Evolutionary conservation across 2,797 vertebrate genomes (phyloP), one percentile per base, ranked within the genome.

Genomic region (Danio jaintianensis): DNA sequence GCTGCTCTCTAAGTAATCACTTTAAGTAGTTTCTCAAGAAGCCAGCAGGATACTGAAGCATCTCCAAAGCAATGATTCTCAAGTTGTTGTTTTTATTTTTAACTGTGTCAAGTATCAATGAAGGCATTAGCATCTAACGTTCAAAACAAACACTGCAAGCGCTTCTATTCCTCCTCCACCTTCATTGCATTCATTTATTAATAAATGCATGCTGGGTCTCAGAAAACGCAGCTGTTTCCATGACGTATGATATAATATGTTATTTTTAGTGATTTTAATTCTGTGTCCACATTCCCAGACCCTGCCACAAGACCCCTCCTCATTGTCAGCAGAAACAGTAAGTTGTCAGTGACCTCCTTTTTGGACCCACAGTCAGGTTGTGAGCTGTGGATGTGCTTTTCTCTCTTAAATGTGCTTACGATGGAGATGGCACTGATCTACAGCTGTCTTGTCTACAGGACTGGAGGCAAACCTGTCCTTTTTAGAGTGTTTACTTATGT

Each of bases 291-390:
- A 94, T 92, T 90, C 90, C 87, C 89, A 89, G 88, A 91, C 88
- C 86, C 82, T 91, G 86, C 94, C 93, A 86, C 93, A 90, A 66
- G 92, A 92, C 73, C 87, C 90, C 68, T 95, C 91, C 84, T 91
- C 93, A 4, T 78, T 92, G 85, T 89, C 81, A 13, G 89, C 92
- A 77, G 90, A 95, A 89, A 92, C 89, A 91, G 91, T 93, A 89
- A 92, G 89, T 84, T 83, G 72, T 69, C 71, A 61, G 77, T 68
- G 55, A 38, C 45, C 50, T 68, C 55, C 29, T n/a, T 18, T 74
- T 20, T 69, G 50, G 47, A 75, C 55, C 29, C 38, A 11, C 10
- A 13, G 15, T 52, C 50, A 64, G 62, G 7, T 4, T 63, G 61
- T 40, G 48, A 58, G 6, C 50, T 77, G 40, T 55, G 15, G 43